These are phyloP conservation scores for Drosophila percnosoma DNA, from an alignment of 2,888 invertebrate genomes.

Conservation along the genomic window DNA sequence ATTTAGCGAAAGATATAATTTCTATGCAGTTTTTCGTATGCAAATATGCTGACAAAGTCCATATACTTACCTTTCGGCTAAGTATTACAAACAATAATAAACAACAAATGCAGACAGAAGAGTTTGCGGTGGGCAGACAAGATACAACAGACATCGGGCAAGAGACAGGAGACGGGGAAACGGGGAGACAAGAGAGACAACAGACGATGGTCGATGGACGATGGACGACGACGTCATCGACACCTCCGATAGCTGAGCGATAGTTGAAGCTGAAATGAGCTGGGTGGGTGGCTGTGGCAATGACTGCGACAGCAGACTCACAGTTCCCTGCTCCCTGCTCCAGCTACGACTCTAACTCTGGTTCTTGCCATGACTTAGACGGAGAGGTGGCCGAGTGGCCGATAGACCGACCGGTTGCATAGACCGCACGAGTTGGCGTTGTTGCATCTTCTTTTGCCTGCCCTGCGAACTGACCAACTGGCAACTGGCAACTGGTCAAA, in stretches of 20 bases:
- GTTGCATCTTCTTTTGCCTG: slow-evolving; percentile 51
- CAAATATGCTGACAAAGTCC: slow-evolving; percentile 30
- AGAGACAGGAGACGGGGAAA: neutral
- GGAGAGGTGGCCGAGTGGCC: slow-evolving; percentile 14
- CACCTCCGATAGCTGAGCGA: slow-evolving; percentile 78
- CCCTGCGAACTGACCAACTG: slow-evolving; percentile 30
- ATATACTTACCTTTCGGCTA: slow-evolving; percentile 36
- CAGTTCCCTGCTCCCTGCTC: neutral
- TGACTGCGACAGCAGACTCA: slow-evolving; percentile 6
- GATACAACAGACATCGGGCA: slow-evolving; percentile 10
- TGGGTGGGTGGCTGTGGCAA: slow-evolving; percentile 70
- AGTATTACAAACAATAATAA: slow-evolving; percentile 55
- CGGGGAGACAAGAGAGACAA: slow-evolving; percentile 11
- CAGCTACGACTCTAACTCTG: neutral
- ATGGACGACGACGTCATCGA: slow-evolving; percentile 75
- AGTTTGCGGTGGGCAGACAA: slow-evolving; percentile 25
- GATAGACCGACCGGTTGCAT: slow-evolving; percentile 52
- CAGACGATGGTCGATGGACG: slow-evolving; percentile 31
- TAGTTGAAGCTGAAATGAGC: slow-evolving; percentile 40
- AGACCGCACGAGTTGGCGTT: slow-evolving; percentile 54
- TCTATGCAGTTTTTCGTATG: neutral
- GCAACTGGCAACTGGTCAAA: slow-evolving; percentile 29
- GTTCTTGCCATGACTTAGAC: slow-evolving; percentile 13
- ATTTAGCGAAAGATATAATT: neutral
- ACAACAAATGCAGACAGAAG: slow-evolving; percentile 37